Conservation (phyloP, 2,888 invertebrate species). For the Hydrotaea cyrtoneurina region DNA sequence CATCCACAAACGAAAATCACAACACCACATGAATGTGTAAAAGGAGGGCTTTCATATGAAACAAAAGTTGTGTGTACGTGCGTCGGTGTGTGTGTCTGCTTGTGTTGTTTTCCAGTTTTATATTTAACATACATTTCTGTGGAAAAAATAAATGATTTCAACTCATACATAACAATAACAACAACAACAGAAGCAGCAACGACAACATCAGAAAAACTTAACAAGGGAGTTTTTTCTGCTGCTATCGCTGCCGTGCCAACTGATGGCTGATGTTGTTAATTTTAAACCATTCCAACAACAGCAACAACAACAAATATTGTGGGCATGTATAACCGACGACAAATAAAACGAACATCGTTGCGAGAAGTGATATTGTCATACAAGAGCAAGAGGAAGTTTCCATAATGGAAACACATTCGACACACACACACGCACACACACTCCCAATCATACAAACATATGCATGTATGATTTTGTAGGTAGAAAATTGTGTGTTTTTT, state of each 20-base stretch:
- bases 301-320: conserved; percentile 8
- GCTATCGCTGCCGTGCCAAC: not conserved
- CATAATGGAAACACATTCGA: not conserved
- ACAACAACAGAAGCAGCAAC: conserved; percentile 8
- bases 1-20: conserved; percentile 28
- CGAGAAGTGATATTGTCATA: conserved; percentile 47
- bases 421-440: conserved; percentile 1
- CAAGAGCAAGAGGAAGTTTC: conserved; percentile 46
- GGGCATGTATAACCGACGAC: not conserved
- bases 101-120: conserved; percentile 33
- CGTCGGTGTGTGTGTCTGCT: not conserved
- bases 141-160: conserved; percentile 23
- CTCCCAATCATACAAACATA: not conserved
- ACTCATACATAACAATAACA: conserved; percentile 30
- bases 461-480: conserved; percentile 34
- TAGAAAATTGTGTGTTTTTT: conserved; percentile 39
- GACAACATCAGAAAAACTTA: conserved; percentile 47
- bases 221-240: conserved; percentile 54
- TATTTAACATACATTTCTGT: conserved; percentile 51
- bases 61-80: conserved; percentile 1
- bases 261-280: conserved; percentile 6
- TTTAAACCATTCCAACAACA: conserved; percentile 9
- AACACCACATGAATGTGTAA: conserved; percentile 38
- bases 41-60: conserved; percentile 50
- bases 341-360: not conserved